Evolutionary conservation across 2,888 invertebrate species (phyloP).

Genomic region (Coenonympha arcania): DNA sequence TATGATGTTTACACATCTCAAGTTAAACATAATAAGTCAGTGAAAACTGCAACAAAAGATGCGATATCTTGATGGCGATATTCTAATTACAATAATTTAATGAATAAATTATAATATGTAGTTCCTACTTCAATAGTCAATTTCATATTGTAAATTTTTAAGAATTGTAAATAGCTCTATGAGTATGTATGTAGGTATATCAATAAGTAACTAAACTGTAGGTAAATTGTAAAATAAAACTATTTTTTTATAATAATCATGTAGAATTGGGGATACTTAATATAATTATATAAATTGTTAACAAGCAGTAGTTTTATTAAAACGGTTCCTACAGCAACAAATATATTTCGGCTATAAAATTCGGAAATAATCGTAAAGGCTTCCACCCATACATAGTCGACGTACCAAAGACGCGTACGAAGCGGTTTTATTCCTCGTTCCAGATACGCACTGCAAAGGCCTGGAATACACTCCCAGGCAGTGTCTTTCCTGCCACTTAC

Average conservation of each 20-base stretch:
- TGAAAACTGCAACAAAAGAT: constrained; percentile 31
- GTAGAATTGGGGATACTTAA: not conserved
- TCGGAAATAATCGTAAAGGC: too few species aligned
- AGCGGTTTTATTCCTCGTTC: too few species aligned
- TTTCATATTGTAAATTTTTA: not conserved
- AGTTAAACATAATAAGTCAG: constrained; percentile 77
- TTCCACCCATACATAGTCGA: too few species aligned
- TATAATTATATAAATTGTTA: constrained; percentile 15
- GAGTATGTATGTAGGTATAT: not conserved
- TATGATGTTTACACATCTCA: constrained; percentile 92
- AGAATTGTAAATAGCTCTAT: constrained; percentile 3
- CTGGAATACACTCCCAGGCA: too few species aligned
- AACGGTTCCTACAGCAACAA: not conserved
- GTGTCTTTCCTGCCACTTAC: too few species aligned
- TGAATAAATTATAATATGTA: not conserved
- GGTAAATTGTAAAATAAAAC: constrained; percentile 19
- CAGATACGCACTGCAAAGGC: too few species aligned
- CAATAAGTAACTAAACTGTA: constrained; percentile 19
- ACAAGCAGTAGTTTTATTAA: not conserved
- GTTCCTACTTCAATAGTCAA: constrained; percentile 1
- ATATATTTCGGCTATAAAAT: too few species aligned
- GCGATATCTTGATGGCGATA: not conserved
- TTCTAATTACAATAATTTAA: not conserved
- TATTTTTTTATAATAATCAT: not conserved
- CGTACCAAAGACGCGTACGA: too few species aligned